Conservation (phyloP, 1,140 invertebrate genomes). For the Drosophila tani region DNA sequence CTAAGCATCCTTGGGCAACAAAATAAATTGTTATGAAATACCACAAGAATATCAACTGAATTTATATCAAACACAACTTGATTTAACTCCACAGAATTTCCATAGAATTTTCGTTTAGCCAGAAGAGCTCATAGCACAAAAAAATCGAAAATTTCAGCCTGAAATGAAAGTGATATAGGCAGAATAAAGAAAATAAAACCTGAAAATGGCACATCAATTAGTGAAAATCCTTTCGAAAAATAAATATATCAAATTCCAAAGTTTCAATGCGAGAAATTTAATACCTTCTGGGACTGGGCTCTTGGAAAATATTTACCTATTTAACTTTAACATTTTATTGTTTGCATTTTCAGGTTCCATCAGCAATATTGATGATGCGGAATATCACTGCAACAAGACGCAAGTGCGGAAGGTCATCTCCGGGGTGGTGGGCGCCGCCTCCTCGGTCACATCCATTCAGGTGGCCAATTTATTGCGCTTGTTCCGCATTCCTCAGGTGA, state of each 20-base stretch:
- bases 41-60: too few species aligned
- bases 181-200: neutral
- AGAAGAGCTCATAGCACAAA: neutral
- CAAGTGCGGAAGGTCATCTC: constrained; percentile 95
- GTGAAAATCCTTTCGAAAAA: neutral
- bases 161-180: neutral
- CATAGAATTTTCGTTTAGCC: neutral
- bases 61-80: neutral
- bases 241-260: neutral
- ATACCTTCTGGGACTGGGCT: too few species aligned
- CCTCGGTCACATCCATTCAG: constrained; percentile 97
- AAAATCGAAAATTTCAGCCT: neutral
- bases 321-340: neutral
- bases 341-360: constrained; percentile 92
- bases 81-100: neutral
- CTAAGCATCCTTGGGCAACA: neutral
- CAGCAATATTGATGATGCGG: constrained; percentile 96
- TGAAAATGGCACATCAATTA: neutral
- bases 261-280: neutral
- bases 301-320: too few species aligned
- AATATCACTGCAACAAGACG: constrained; percentile 95
- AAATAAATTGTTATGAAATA: neutral
- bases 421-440: constrained; percentile 97
- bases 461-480: constrained; percentile 97
- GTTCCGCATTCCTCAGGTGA: constrained; percentile 97